Base-by-base conservation (phyloP, 2,888 invertebrate genomes). In the Urechis unicinctus region DNA sequence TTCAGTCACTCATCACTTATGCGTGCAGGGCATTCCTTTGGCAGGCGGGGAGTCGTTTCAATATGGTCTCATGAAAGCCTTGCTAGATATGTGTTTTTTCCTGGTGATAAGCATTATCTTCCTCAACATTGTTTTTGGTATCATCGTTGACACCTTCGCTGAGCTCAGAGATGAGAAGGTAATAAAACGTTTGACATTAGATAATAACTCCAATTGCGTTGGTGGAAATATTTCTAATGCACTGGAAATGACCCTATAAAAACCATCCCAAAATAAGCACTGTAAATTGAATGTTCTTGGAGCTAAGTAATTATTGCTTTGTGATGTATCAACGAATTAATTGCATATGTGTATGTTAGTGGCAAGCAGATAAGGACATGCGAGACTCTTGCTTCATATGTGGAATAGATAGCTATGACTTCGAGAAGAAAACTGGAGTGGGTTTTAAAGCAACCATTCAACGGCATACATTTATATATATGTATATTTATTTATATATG, bases 111-210 rank as follows among this genome's bases (percentile, higher is more conserved):
- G 75, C 13, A 75, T 74, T 31, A 76, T 75, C 57, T 74, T 74
- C 28, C 65, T 76, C 52, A 76, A 75, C 68, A 75, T 76, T 59
- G 74, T 76, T 64, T 74, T 76, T 56, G 76, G 76, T 66, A 76
- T 76, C 63, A 76, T 76, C 50, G 73, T 76, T 31, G 76, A 76
- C 64, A 76, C 76, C 6, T 76, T 76, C 67, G 73, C 74, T 1
- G 73, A 76, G 59, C 69, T 76, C 13, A 63, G 76, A 60, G 75
- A 75, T 60, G 64, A 70, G 45, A 76, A 76, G 41, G 50, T 50
- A 17, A 50, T 21, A 3, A 45, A n/a, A 45, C 2, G 6, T 9
- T 17, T 9, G 41, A 9, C 41, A 36, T 13, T 36, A 9, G 9
- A 13, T 36, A 17, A 36, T 9, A 36, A 17, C 41, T 17, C 41